These are phyloP conservation scores for Drosophila recens DNA, from an alignment of 2,888 invertebrate species.

Conservation along the genomic window DNA sequence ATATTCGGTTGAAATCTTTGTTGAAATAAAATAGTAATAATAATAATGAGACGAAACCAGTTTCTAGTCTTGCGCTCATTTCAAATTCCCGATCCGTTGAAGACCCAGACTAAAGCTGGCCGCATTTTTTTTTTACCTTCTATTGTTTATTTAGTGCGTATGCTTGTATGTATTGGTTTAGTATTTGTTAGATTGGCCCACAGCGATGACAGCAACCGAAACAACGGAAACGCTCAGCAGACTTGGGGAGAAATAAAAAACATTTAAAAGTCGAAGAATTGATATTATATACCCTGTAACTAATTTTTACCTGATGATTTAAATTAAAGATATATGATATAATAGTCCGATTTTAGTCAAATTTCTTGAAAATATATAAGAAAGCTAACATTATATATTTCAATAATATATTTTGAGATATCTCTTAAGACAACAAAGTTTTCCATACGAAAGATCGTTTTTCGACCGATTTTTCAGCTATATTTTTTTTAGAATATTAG, in stretches of 20 bases:
- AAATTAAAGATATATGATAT: no score
- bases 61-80: conserved; percentile 49
- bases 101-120: conserved; percentile 33
- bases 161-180: conserved; percentile 1
- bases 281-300: not conserved
- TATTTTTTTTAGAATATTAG: no score
- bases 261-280: not conserved
- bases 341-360: no score
- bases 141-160: conserved; percentile 41
- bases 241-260: conserved; percentile 8
- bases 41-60: conserved; percentile 56
- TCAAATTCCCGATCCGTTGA: conserved; percentile 44
- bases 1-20: conserved; percentile 35
- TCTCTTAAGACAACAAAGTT: no score
- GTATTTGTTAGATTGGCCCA: not conserved
- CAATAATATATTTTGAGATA: no score
- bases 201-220: conserved; percentile 14
- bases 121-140: conserved; percentile 33
- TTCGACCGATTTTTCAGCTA: no score
- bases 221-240: conserved; percentile 41
- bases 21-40: conserved; percentile 25
- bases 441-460: no score
- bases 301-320: no score
- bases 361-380: no score
- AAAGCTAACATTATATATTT: no score